Percentiles rank a stretch among this genome's conserved stretches.
Conservation (phyloP, 2,888 invertebrate species). For the Chesias legatella region DNA sequence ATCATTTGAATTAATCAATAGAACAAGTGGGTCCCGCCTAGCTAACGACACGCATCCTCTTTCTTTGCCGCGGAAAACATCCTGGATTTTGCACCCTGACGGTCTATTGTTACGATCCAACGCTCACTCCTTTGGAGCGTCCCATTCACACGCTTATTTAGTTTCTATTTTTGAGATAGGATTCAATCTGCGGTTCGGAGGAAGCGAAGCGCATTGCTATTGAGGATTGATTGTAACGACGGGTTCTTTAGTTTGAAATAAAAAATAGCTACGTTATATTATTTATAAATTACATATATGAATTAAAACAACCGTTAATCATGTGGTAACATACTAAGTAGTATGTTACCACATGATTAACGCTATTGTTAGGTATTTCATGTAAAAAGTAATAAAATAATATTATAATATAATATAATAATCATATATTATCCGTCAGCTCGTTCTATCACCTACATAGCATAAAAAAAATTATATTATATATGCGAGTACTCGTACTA, state of each 20-base stretch:
- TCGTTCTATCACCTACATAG: no score
- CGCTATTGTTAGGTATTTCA: no score
- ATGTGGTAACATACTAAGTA: no score
- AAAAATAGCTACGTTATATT: neutral
- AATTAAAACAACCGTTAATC: no score
- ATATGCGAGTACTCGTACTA: no score
- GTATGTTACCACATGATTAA: no score
- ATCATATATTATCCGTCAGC: no score
- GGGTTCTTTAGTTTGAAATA: neutral
- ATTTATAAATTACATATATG: no score
- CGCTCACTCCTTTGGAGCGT: constrained; percentile 24
- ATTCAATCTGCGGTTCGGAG: constrained; percentile 13
- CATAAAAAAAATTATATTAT: no score
- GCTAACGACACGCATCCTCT: constrained; percentile 31
- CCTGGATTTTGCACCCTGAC: constrained; percentile 29
- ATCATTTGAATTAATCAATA: constrained; percentile 75
- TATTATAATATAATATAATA: no score
- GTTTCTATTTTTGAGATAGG: constrained; percentile 25
- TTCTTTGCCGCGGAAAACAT: constrained; percentile 22
- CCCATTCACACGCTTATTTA: constrained; percentile 37
- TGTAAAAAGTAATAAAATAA: no score
- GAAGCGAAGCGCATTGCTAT: constrained; percentile 1
- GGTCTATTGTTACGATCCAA: constrained; percentile 34
- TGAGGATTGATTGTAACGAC: no score
- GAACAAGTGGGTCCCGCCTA: constrained; percentile 61